Evolutionary conservation across 2,888 invertebrate species (phyloP), one percentile per base, ranked within the genome.

Genomic region (Himalopsyche tibetana): DNA sequence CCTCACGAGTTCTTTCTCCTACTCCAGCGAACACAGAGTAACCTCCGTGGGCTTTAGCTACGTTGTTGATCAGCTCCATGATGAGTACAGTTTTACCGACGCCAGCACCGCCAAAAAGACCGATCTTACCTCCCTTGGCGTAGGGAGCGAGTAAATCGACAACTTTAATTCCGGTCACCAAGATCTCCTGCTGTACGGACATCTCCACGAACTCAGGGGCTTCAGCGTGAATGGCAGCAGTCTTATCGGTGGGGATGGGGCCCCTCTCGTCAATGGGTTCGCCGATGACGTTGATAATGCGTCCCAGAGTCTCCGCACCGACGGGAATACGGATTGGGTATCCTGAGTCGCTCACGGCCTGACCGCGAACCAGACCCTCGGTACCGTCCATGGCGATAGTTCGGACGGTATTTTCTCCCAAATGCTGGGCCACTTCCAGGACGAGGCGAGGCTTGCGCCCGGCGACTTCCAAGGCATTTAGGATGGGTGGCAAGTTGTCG

Each of bases 21-120:
- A 98, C 98, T 88, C 98, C 98, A 87, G 98, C 98, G 91, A 99
- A 98, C 89, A 98, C 98, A 0, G 98, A 98, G 93, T 98, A 98
- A 92, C 98, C 98, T 93, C 98, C 98, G 91, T 99, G 98, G 89
- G 98, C 97, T 91, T 98, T 98, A 90, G 98, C 98, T 83, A 98
- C 97, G 91, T 98, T 98, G 94, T 98, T 98, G 90, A 98, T 98
- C 90, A 98, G 94, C 92, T 98, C 98, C 98, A 98, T 98, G 91
- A 99, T 98, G 89, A 98, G 94, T 92, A 98, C 98, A 89, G 98
- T 99, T 92, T 98, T 98, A 88, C 98, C 98, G 89, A 99, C 98
- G 90, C 98, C 98, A 88, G 98, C 98, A 90, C 98, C 98, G 86
- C 98, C 98, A 90, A 98, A 98, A 55, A 98, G 94, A 89, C 97